Evolutionary conservation across 2,888 invertebrate genomes (phyloP), one percentile per base, ranked within the genome.

Genomic region (Anthrax anthrax): DNA sequence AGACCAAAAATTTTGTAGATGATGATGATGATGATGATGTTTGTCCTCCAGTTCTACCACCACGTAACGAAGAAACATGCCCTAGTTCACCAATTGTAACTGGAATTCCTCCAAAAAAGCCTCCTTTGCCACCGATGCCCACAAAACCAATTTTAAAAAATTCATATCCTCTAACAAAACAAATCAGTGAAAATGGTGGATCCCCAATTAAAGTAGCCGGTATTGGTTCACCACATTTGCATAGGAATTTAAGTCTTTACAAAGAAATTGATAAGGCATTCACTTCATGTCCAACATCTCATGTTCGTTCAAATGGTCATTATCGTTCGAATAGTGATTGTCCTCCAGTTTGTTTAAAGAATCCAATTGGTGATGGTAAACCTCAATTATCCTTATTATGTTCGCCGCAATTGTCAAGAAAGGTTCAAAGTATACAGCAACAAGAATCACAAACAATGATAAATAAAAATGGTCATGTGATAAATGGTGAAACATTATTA

Each of bases 61-160:
- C 56, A 46, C 37, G 53, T 14, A 44, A 41, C 34, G 47, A 49
- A 16, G 50, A 49, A 14, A 39, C 18, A 14, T 27, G 23, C 39
- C 54, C 38, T 27, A 51, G 55, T 44, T 44, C 51, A n/a, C 51
- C 55, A 12, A 50, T 57, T 34, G 53, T 55, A 59, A 64, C 64
- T 60, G 60, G 61, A 60, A 57, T 56, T 44, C 78, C 80, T 23
- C 81, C 81, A 12, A 80, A 80, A 59, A 84, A 82, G 63, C 82
- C 82, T 36, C 81, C 82, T 27, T 62, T 83, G 56, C 82, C 83
- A 49, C 81, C 82, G 18, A 76, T 80, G 39, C 78, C 80, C 44
- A 57, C 55, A 49, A 62, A 65, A 43, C 64, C 66, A 29, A 55
- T 56, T 41, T 51, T 58, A 43, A 61, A 63, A 9, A 77, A 77